Conservation (phyloP, 2,113 vertebrate species). For the Nothocercus julius region DNA sequence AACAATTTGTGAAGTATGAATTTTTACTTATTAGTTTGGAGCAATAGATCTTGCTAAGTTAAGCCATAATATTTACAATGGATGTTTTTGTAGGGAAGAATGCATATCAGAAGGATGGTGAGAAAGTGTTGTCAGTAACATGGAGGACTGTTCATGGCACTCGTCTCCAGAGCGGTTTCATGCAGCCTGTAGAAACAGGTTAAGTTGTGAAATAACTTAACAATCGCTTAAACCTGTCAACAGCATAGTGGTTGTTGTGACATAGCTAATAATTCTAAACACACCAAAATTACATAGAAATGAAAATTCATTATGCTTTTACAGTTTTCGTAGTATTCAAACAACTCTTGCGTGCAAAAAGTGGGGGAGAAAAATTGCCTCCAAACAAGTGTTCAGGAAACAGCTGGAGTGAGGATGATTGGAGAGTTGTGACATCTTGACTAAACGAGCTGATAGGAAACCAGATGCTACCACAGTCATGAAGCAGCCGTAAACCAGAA, state of each 20-base stretch:
- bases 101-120: neutral
- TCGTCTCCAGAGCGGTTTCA: neutral
- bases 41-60: no score
- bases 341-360: neutral
- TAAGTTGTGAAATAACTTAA: neutral
- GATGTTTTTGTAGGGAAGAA: neutral
- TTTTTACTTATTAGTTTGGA: neutral
- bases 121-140: neutral
- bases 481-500: neutral
- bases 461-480: neutral
- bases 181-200: neutral
- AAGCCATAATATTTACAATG: no score
- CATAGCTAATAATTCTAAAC: neutral
- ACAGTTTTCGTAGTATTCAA: neutral
- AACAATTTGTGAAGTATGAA: neutral
- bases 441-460: conserved; percentile 17
- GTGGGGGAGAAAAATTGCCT: neutral
- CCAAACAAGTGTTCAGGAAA: neutral
- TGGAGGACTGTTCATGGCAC: neutral
- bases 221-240: neutral
- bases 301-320: neutral
- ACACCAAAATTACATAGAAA: neutral
- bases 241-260: neutral
- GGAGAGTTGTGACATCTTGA: neutral
- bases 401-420: conserved; percentile 12